These are phyloP conservation scores for Diploptera punctata DNA, from an alignment of 2,888 invertebrate species.

Conservation along the genomic window DNA sequence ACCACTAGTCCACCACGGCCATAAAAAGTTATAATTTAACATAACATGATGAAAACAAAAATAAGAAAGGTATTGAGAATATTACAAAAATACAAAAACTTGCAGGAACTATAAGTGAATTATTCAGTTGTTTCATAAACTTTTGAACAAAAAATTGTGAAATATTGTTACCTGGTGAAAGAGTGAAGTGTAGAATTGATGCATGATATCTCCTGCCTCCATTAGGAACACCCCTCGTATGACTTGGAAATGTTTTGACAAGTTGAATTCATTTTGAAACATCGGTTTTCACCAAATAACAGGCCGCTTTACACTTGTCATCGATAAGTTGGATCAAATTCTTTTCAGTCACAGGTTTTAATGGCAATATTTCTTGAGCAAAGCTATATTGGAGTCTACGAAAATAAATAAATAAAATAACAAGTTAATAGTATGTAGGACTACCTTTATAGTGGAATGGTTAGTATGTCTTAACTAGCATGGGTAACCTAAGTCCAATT, in stretches of 20 bases:
- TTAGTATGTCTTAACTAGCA: too few species aligned
- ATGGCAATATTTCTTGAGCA: slow-evolving; percentile 53
- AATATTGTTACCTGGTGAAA: slow-evolving; percentile 58
- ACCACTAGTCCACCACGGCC: too few species aligned
- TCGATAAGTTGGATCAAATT: slow-evolving; percentile 55
- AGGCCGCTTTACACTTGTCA: slow-evolving; percentile 54
- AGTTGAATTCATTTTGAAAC: slow-evolving; percentile 56
- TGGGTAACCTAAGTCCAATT: too few species aligned
- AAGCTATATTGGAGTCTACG: slow-evolving; percentile 47
- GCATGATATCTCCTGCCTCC: slow-evolving; percentile 61
- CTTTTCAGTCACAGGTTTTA: slow-evolving; percentile 55
- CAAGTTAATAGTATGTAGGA: too few species aligned
- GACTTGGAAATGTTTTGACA: slow-evolving; percentile 57
- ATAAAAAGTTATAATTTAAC: too few species aligned
- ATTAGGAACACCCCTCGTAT: slow-evolving; percentile 60
- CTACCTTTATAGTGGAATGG: too few species aligned
- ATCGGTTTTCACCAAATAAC: slow-evolving; percentile 59
- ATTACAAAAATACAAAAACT: too few species aligned
- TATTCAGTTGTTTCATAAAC: too few species aligned
- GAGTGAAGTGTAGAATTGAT: slow-evolving; percentile 58
- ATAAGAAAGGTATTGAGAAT: too few species aligned
- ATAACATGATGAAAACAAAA: too few species aligned
- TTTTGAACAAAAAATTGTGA: too few species aligned
- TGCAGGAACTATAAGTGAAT: too few species aligned
- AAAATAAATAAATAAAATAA: not conserved